Conservation (phyloP, 1,140 invertebrate species). For the Acromyrmex echinatior region DNA sequence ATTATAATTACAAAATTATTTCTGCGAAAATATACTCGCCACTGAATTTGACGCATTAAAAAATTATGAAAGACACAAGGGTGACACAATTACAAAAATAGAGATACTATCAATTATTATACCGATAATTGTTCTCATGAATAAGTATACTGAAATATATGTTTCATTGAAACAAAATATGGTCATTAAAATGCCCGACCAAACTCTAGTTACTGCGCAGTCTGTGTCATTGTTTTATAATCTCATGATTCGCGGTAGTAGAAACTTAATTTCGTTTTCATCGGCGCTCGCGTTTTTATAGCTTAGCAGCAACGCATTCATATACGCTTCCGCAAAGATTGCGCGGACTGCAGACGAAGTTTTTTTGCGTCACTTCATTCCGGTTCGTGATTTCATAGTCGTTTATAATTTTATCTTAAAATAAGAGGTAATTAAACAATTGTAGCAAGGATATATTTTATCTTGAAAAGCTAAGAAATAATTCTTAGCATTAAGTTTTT, state of each 20-base stretch:
- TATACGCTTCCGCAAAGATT: slow-evolving; percentile 11
- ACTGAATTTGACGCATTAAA: not conserved
- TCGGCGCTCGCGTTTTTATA: slow-evolving; percentile 53
- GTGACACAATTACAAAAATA: not conserved
- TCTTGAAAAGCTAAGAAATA: not conserved
- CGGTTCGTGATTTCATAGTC: not conserved
- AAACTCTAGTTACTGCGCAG: not conserved
- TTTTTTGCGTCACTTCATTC: not conserved
- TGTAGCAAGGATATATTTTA: not conserved
- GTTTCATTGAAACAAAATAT: slow-evolving; percentile 37
- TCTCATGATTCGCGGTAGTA: not conserved
- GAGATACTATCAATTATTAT: not conserved
- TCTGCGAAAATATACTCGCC: not conserved
- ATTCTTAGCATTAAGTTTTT: not conserved
- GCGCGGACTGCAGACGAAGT: not conserved
- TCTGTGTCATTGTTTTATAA: slow-evolving; percentile 8
- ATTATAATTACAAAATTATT: not conserved
- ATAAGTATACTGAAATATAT: not conserved
- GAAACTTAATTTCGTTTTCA: slow-evolving; percentile 53
- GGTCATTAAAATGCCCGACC: slow-evolving; percentile 27
- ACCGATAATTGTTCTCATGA: not conserved
- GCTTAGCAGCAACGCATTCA: slow-evolving; percentile 36
- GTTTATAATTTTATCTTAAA: not conserved
- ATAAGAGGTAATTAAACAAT: not conserved
- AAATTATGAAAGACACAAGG: not conserved